Evolutionary conservation across 2,888 invertebrate species (phyloP), one percentile per base, ranked within the genome.

Genomic region (Ornithoptera priamus): DNA sequence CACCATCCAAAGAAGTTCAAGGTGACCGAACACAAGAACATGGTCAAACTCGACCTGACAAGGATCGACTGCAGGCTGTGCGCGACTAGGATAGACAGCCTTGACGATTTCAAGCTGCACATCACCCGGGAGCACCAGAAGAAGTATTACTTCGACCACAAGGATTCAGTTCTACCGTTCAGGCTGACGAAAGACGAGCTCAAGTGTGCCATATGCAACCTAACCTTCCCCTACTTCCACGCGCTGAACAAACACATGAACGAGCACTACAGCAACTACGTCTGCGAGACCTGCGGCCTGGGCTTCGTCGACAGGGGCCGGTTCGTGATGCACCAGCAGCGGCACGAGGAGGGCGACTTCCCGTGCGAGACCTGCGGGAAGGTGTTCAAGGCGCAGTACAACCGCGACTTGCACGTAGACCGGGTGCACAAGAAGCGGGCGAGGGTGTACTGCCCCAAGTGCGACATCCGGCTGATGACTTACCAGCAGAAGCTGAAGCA

Each of bases 201-300:
- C 0, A 83, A 84, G n/a, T 91, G 90, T 66, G 88, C 87, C 0
- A 12, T 90, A 0, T 91, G 90, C 71, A 78, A 81, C 2, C 74
- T 77, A 0, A 61, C 74, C 0, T 90, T 89, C 42, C 87, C 89
- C 0, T 90, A 89, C 30, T 91, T 92, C 62, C 91, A 92, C 65
- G 90, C 91, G 0, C 70, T 92, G 36, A 91, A 92, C 67, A 89
- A 87, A 8, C 92, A 92, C 69, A 92, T 92, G 91, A 90, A 91
- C 30, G 87, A 83, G 6, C 92, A 92, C 75, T 92, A 81, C 24
- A 88, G 87, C 71, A 92, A 91, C 65, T 90, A 85, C 75, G 89
- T 91, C 2, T 92, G 90, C 42, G 90, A 92, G 59, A 88, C 87
- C 0, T 90, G 91, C 36, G 91, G 91, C 0, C 65, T 91, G 15